Evolutionary conservation across 2,888 invertebrate genomes (phyloP), one percentile per base, ranked within the genome.

Genomic region (Ennomos erosarius): DNA sequence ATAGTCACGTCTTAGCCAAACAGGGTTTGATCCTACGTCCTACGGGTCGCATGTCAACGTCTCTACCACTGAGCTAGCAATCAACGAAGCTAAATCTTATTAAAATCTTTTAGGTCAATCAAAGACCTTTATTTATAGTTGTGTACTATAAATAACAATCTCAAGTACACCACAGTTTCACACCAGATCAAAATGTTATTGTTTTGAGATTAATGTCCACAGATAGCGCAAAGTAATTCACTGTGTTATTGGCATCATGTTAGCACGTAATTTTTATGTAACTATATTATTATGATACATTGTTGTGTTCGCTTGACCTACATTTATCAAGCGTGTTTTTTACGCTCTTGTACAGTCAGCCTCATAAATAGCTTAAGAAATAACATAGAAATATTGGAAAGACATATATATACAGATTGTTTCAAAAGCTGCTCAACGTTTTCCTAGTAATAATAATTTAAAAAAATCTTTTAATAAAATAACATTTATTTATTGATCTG

Each of bases 221-320:
- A 63, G 63, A 68, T 65, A 65, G 64, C 43, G 9, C n/a, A 40
- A 46, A 54, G 49, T 59, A 59, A 59, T 46, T 50, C 59, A 49
- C 45, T 10, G 48, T 48, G 59, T 38, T 59, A 60, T 60, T 60
- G 59, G 51, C 50, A 50, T 43, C 16, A 34, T 47, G 43, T 38
- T 58, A 33, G 12, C 39, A 34, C 45, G 53, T 49, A 45, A 44
- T 43, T 51, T 59, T 55, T 60, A 59, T 59, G 11, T 59, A 54
- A 59, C 51, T 55, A 50, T 50, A 26, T 43, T 55, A 51, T 55
- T 59, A 59, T 55, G 50, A 51, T 51, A 47, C 51, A 55, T 52
- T 60, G 59, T 59, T 53, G 36, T 36, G 36, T 43, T 51, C 10
- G 10, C 59, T 60, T 60, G 59, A 60, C 55, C 59, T 51, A 55